These are phyloP conservation scores for Macaria liturata DNA, from an alignment of 2,888 invertebrate species.

Conservation along the genomic window DNA sequence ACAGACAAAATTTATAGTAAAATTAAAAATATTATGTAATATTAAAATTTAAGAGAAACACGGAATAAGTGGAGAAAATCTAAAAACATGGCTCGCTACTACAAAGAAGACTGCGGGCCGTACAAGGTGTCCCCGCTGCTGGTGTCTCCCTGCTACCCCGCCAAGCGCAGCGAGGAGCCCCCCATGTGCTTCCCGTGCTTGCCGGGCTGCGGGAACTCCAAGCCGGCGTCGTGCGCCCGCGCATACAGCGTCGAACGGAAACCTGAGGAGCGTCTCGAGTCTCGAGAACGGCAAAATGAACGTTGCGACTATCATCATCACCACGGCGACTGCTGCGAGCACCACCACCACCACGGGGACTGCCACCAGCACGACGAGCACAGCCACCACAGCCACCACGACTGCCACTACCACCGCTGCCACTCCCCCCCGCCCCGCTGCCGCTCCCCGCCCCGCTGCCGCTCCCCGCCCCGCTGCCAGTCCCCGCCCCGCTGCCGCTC, in stretches of 20 bases:
- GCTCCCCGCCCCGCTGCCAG: not conserved
- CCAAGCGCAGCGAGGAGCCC: constrained; percentile 48
- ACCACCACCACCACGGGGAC: constrained; percentile 6
- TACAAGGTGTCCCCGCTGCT: constrained; percentile 60
- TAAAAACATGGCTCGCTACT: constrained; percentile 62
- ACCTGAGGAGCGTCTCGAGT: constrained; percentile 32
- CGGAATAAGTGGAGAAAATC: constrained; percentile 36
- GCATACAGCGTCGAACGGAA: no score
- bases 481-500: not conserved
- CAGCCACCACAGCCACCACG: not conserved
- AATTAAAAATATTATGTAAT: constrained; percentile 42
- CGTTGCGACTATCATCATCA: constrained; percentile 3
- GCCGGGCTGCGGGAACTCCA: constrained; percentile 44
- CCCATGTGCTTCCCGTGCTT: constrained; percentile 52
- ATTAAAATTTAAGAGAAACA: constrained; percentile 32
- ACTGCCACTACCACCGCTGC: not conserved
- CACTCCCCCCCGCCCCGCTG: not conserved
- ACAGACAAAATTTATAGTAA: no score
- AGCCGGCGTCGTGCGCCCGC: no score
- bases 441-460: not conserved
- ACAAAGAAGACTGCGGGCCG: constrained; percentile 50
- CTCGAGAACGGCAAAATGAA: constrained; percentile 9
- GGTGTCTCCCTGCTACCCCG: constrained; percentile 41
- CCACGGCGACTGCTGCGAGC: constrained; percentile 11
- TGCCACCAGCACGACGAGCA: not conserved